Evolutionary conservation across 2,888 invertebrate genomes (phyloP).

Genomic region (Netelia melanura): DNA sequence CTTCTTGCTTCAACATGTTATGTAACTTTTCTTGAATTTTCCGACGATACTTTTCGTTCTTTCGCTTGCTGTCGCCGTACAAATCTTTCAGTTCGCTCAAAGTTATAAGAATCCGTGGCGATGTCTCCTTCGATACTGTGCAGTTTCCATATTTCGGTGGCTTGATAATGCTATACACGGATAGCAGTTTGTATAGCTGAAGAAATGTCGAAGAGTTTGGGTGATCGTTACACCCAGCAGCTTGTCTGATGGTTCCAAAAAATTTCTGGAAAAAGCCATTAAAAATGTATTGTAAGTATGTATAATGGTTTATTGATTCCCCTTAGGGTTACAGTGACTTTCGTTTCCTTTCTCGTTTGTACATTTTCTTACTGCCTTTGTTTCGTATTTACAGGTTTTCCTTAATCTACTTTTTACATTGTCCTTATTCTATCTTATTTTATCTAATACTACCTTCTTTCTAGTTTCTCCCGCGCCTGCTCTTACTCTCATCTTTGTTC

Average conservation of each 20-base stretch:
- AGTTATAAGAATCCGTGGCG: conserved; percentile 32
- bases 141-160: conserved; percentile 69
- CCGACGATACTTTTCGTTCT: not conserved
- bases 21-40: conserved; percentile 15
- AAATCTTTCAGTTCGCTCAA: conserved; percentile 54
- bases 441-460: too few species aligned
- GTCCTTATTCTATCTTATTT: too few species aligned
- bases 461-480: too few species aligned
- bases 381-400: too few species aligned
- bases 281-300: not conserved
- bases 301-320: too few species aligned
- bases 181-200: conserved; percentile 67
- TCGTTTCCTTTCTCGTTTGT: too few species aligned
- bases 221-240: conserved; percentile 51
- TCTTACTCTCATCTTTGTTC: too few species aligned
- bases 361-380: too few species aligned
- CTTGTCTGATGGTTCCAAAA: conserved; percentile 59
- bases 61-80: conserved; percentile 39
- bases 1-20: conserved; percentile 20
- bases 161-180: conserved; percentile 18
- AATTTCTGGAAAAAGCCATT: not conserved
- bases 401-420: too few species aligned
- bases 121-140: conserved; percentile 47
- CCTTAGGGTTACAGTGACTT: too few species aligned
- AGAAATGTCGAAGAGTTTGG: conserved; percentile 64